phyloP scores from a whole-genome alignment of 2,888 invertebrate genomes.

The Synergus itoensis region DNA sequence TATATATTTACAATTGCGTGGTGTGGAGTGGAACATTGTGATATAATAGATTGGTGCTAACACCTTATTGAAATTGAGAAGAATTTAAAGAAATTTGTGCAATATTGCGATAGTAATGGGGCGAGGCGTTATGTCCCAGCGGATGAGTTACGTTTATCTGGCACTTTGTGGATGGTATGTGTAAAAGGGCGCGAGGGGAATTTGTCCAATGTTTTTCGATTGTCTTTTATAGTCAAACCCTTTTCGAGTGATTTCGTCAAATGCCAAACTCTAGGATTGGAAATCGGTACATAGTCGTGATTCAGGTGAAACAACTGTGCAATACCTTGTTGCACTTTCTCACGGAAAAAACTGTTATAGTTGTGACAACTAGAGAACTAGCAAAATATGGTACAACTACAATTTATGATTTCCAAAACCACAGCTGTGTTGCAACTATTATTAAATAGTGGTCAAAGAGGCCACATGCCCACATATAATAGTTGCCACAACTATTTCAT shows the following conservation, averaged over 20 bases:
- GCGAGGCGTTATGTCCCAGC: slow-evolving; percentile 70
- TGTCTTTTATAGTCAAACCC: slow-evolving; percentile 21
- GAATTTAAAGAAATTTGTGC: slow-evolving; percentile 74
- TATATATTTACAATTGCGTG: slow-evolving; percentile 78
- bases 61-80: slow-evolving; percentile 78
- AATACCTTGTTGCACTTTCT: not conserved
- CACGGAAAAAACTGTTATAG: no score
- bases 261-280: slow-evolving; percentile 38
- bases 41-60: slow-evolving; percentile 79
- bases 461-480: no score
- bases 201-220: slow-evolving; percentile 14
- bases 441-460: no score
- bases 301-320: not conserved
- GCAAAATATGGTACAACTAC: no score
- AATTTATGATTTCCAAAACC: no score
- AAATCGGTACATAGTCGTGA: slow-evolving; percentile 12
- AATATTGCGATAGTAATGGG: slow-evolving; percentile 75
- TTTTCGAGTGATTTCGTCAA: slow-evolving; percentile 10
- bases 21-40: slow-evolving; percentile 78
- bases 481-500: no score
- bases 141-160: slow-evolving; percentile 65
- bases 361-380: no score
- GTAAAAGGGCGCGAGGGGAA: slow-evolving; percentile 34
- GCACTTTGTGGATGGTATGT: slow-evolving; percentile 8
- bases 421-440: no score